These are phyloP conservation scores for Nymphalis c-album DNA, from an alignment of 2,888 invertebrate genomes.

Conservation along the genomic window DNA sequence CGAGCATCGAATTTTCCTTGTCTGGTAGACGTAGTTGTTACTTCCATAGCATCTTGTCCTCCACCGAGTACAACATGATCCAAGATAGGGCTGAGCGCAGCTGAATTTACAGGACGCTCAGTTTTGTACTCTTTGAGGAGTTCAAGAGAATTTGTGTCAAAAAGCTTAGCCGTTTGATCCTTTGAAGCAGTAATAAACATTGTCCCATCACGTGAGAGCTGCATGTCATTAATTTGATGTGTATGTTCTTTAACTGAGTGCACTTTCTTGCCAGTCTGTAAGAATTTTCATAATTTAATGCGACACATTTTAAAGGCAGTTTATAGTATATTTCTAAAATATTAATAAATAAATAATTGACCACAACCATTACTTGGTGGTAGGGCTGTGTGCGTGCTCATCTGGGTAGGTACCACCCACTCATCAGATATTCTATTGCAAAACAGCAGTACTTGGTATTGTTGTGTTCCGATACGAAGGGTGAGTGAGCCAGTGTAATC, in stretches of 20 bases:
- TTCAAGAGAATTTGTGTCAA: conserved; percentile 93
- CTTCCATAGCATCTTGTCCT: conserved; percentile 99
- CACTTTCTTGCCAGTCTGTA: conserved; percentile 89
- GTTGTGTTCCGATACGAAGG: too few relatives aligned
- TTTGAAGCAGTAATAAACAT: conserved; percentile 99
- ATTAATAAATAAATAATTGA: background rate
- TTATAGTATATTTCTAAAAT: too few relatives aligned
- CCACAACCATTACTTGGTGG: too few relatives aligned
- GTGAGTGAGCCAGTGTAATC: too few relatives aligned
- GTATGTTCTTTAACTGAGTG: conserved; percentile 91
- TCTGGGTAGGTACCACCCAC: too few relatives aligned
- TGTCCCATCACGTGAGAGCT: conserved; percentile 94
- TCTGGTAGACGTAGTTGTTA: conserved; percentile 95
- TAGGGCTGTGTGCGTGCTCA: too few relatives aligned
- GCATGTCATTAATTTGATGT: conserved; percentile 96
- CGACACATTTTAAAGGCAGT: too few relatives aligned
- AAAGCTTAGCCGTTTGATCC: conserved; percentile 97
- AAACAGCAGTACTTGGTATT: too few relatives aligned
- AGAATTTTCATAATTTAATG: background rate
- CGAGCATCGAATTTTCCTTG: conserved; percentile 98
- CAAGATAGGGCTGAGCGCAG: conserved; percentile 95
- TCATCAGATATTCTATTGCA: too few relatives aligned
- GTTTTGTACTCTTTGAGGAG: conserved; percentile 97
- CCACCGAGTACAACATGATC: conserved; percentile 99
- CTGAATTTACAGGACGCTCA: conserved; percentile 98